Evolutionary conservation across 92 coral and sea anemone species (phyloP), one percentile per base, ranked within the genome.

Genomic region (Actinernus sp.): DNA sequence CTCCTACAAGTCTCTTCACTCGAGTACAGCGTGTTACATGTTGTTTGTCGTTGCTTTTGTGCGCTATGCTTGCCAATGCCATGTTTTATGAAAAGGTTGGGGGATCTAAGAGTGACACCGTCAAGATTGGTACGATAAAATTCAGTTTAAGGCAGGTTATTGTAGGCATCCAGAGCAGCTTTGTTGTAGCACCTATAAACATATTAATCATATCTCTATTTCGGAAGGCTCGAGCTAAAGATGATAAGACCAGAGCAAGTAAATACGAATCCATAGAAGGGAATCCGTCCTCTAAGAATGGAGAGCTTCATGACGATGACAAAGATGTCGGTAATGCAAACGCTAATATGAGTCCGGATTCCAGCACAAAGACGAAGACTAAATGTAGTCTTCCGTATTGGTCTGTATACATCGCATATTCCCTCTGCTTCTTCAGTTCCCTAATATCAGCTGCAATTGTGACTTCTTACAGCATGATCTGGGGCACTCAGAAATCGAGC

Each of bases 31-130:
- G 76, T 0, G 63, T 70, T 9, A 56, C 96, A 10, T 93, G 98
- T 55, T 93, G 98, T 55, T 32, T 93, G 23, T 73, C 98, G 30
- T 52, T 93, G 16, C 79, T 89, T 32, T 68, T 74, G 28, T 68
- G 90, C 14, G 85, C 86, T 10, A 85, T 93, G 98, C n/a, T 93
- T 59, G 93, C 98, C 7, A 93, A 93, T 63, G 96, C 93, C 26
- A 93, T 93, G 98, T 93, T 89, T 33, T 93, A 84, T 53, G 61
- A 81, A 50, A 71, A 61, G 24, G 93, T 67, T 1, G 55, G 50
- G 9, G 73, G 26, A 2, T 41, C 52, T 13, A 31, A 67, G 1
- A 63, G 61, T 7, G 60, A 57, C 43, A 65, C 40, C 66, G 60
- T 93, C 16, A 75, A 78, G 29, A 74, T 90, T 44, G 92, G 93